A percentile compares a stretch with the other conserved stretches of the same genome.
Conservation (phyloP, 1,140 invertebrate species). For the Rhopalosiphum padi region DNA sequence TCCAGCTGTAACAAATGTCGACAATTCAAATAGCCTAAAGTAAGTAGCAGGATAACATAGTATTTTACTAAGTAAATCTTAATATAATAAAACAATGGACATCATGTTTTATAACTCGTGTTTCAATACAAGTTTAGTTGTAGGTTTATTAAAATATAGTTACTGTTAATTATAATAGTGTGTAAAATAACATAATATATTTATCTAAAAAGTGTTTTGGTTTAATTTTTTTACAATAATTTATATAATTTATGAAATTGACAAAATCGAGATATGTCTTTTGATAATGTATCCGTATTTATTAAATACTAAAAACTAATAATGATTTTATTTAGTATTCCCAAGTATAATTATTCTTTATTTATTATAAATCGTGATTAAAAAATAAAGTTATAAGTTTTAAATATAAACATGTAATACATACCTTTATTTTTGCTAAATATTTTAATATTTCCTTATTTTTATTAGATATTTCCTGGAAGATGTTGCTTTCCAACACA, state of each 20-base stretch:
- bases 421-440: not conserved
- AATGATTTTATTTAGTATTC: too few relatives aligned
- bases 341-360: not conserved
- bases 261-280: not conserved
- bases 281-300: not conserved
- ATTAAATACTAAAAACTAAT: not conserved
- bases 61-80: not conserved
- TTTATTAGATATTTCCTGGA: not conserved
- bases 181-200: too few relatives aligned
- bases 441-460: not conserved
- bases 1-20: not conserved
- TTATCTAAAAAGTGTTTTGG: not conserved
- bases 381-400: not conserved
- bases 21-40: not conserved
- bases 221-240: too few relatives aligned
- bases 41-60: not conserved
- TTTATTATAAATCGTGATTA: not conserved
- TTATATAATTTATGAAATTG: not conserved
- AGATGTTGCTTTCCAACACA: not conserved
- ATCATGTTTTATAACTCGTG: not conserved
- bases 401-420: not conserved
- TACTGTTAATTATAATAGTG: too few relatives aligned
- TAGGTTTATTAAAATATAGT: not conserved
- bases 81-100: not conserved
- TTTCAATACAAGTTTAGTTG: not conserved